Conservation (phyloP, 1,140 invertebrate genomes). For the Cydia fagiglandana region DNA sequence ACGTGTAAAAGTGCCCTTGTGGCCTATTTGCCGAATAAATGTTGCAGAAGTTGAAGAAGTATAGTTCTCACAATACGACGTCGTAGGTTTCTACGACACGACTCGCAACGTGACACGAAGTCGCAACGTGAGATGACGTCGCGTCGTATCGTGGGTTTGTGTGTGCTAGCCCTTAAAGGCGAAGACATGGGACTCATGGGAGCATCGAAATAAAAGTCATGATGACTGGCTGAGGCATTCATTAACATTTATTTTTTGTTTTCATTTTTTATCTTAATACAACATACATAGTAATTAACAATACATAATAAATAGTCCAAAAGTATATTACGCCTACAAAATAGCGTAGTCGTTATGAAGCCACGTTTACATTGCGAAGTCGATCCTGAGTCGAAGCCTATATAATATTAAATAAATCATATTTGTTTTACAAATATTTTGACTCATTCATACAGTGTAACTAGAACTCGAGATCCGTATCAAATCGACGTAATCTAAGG, state of each 20-base stretch:
- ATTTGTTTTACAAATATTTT: constrained; percentile 1
- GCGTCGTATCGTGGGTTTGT: no score
- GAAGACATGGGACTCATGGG: not conserved
- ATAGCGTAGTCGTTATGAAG: constrained; percentile 77
- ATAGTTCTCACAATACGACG: no score
- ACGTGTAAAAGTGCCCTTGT: no score
- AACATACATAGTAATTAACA: constrained; percentile 80
- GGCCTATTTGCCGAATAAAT: no score
- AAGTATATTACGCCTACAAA: constrained; percentile 80
- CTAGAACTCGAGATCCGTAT: not conserved
- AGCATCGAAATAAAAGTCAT: constrained; percentile 50
- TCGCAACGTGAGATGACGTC: no score
- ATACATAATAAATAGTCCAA: constrained; percentile 80
- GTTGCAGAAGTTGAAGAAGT: no score
- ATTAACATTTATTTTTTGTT: constrained; percentile 78
- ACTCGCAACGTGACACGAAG: no score
- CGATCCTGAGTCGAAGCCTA: constrained; percentile 10
- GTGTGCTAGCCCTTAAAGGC: not conserved
- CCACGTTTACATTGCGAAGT: constrained; percentile 25
- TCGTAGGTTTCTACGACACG: no score
- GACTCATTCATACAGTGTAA: not conserved
- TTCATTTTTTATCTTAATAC: constrained; percentile 77
- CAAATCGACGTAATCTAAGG: not conserved
- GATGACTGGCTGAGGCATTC: constrained; percentile 77
- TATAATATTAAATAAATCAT: not conserved